These are phyloP conservation scores for Nemapogon koenigi DNA, from an alignment of 2,888 invertebrate species.

Conservation along the genomic window DNA sequence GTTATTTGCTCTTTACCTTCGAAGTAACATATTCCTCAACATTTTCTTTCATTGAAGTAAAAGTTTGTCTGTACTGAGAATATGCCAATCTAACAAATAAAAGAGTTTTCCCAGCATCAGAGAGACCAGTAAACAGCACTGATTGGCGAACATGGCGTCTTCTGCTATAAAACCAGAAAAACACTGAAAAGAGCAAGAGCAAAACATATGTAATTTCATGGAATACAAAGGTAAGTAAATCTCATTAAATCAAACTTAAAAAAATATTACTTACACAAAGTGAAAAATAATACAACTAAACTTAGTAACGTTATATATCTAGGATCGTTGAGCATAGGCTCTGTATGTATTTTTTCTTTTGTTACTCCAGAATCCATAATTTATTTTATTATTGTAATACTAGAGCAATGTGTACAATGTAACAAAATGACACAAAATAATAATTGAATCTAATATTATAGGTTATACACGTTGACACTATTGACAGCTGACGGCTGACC, in stretches of 20 bases:
- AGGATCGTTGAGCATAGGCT: conserved; percentile 50
- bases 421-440: neutral
- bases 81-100: conserved; percentile 81
- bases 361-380: conserved; percentile 52
- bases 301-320: conserved; percentile 57
- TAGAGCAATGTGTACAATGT: neutral
- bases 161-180: conserved; percentile 68
- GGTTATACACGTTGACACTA: conserved; percentile 2
- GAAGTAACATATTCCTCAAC: conserved; percentile 69
- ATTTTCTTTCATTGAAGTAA: conserved; percentile 91
- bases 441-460: no score
- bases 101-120: conserved; percentile 91
- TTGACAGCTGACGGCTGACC: no score
- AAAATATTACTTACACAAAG: conserved; percentile 35
- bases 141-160: conserved; percentile 66
- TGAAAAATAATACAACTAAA: conserved; percentile 42
- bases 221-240: no score
- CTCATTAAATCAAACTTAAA: conserved; percentile 1
- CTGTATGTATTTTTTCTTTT: conserved; percentile 52
- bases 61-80: conserved; percentile 75
- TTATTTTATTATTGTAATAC: neutral
- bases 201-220: conserved; percentile 1
- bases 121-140: conserved; percentile 82
- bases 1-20: no score
- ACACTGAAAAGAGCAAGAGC: conserved; percentile 49